phyloP scores from a whole-genome alignment of 2,797 vertebrate species.

The Fundulus diaphanus region DNA sequence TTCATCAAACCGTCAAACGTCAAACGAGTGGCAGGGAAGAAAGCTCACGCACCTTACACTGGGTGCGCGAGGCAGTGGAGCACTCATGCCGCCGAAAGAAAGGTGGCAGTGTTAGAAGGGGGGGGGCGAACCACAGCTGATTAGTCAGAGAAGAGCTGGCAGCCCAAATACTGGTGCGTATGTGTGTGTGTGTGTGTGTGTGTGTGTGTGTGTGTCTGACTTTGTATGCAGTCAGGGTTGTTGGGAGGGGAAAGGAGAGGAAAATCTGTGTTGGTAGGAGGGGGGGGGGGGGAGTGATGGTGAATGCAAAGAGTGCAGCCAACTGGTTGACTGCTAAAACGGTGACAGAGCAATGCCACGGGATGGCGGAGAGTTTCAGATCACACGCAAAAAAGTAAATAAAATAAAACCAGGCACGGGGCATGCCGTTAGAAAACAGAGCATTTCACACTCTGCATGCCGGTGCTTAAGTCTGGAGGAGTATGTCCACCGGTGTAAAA shows the following conservation, averaged over 20 bases:
- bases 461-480: conserved; percentile 40
- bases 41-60: conserved; percentile 65
- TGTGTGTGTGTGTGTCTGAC: conserved; percentile 21
- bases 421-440: conserved; percentile 79
- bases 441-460: conserved; percentile 70
- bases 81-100: conserved; percentile 54
- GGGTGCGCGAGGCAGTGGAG: conserved; percentile 53
- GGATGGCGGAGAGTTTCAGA: conserved; percentile 55
- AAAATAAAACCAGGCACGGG: conserved; percentile 35
- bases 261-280: background rate
- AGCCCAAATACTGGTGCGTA: conserved; percentile 50
- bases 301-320: conserved; percentile 52
- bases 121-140: conserved; percentile 64
- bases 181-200: conserved; percentile 25
- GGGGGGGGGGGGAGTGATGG: conserved; percentile 12
- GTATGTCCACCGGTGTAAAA: conserved; percentile 2
- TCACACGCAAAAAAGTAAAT: conserved; percentile 55
- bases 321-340: conserved; percentile 40
- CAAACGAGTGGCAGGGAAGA: conserved; percentile 64
- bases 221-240: conserved; percentile 42
- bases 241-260: conserved; percentile 24
- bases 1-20: conserved; percentile 82
- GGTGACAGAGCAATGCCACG: conserved; percentile 65
- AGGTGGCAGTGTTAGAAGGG: conserved; percentile 63
- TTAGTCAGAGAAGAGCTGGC: conserved; percentile 71